A percentile compares a stretch with the other conserved stretches of the same genome.
Conservation (phyloP, 2,113 vertebrate species). For the Regulus satrapa region DNA sequence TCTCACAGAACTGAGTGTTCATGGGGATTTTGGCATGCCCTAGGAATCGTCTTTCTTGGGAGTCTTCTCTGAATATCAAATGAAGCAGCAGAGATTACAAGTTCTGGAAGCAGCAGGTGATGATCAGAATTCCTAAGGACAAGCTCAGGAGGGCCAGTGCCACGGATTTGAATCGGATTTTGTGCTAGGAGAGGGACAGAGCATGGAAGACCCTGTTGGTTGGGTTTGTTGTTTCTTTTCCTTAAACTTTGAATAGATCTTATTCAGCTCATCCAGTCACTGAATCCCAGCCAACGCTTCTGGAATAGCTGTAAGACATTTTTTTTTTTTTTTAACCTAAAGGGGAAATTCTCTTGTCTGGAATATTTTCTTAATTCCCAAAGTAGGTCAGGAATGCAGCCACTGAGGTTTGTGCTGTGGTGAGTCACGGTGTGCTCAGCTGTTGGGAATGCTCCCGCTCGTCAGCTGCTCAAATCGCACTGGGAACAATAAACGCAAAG, state of each 20-base stretch:
- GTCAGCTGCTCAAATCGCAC: background rate
- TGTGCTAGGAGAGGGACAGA: background rate
- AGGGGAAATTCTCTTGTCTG: background rate
- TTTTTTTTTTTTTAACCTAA: background rate
- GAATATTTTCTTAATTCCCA: background rate
- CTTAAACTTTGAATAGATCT: background rate
- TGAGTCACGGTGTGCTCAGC: background rate
- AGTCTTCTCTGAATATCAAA: background rate
- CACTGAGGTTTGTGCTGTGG: background rate
- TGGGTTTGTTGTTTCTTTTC: background rate
- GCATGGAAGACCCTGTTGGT: background rate
- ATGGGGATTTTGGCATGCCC: background rate
- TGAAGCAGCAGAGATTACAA: background rate
- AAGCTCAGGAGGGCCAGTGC: background rate
- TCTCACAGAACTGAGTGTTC: background rate
- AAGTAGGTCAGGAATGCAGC: slow-evolving; percentile 35
- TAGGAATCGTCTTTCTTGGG: background rate
- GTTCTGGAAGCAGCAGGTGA: background rate
- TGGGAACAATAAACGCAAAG: background rate
- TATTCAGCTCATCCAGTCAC: background rate
- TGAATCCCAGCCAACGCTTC: background rate
- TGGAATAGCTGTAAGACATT: background rate
- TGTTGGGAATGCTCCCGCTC: background rate
- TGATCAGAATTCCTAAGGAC: background rate
- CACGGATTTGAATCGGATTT: background rate